phyloP scores from a whole-genome alignment of 2,797 vertebrate genomes.

The Malurus splendens region DNA sequence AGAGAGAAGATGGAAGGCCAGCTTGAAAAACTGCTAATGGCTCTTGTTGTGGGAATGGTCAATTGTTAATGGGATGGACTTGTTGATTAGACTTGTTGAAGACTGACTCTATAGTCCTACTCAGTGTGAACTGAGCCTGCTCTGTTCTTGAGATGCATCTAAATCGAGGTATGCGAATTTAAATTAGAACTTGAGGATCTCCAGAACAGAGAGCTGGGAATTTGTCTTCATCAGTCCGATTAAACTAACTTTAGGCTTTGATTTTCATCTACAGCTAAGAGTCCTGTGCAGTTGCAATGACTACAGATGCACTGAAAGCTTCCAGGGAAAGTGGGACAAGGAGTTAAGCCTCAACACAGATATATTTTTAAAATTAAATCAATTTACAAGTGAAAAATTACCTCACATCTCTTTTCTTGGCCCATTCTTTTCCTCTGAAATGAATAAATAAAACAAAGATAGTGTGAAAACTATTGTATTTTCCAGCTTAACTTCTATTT shows the following conservation, averaged over 20 bases:
- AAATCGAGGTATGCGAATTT: not conserved
- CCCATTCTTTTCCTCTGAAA: not conserved
- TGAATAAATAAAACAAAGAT: conserved; percentile 9
- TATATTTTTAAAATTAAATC: not conserved
- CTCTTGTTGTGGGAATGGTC: not conserved
- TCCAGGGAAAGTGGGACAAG: not conserved
- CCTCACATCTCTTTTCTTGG: not conserved
- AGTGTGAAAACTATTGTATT: not conserved
- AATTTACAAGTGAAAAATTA: not conserved
- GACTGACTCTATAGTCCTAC: not conserved
- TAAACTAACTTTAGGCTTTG: not conserved
- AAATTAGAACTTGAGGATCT: not conserved
- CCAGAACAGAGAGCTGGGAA: not conserved
- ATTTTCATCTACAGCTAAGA: not conserved
- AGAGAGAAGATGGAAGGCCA: not conserved
- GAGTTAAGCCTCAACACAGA: not conserved
- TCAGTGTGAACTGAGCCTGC: not conserved
- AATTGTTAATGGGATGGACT: not conserved
- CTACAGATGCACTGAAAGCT: not conserved
- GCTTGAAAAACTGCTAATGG: not conserved
- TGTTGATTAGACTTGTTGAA: not conserved
- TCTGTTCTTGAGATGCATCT: not conserved
- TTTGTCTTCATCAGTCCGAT: not conserved
- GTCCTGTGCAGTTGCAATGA: not conserved
- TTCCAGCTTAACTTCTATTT: conserved; percentile 32